phyloP scores from a whole-genome alignment of 2,888 invertebrate genomes.

The Aleiodes alternator region DNA sequence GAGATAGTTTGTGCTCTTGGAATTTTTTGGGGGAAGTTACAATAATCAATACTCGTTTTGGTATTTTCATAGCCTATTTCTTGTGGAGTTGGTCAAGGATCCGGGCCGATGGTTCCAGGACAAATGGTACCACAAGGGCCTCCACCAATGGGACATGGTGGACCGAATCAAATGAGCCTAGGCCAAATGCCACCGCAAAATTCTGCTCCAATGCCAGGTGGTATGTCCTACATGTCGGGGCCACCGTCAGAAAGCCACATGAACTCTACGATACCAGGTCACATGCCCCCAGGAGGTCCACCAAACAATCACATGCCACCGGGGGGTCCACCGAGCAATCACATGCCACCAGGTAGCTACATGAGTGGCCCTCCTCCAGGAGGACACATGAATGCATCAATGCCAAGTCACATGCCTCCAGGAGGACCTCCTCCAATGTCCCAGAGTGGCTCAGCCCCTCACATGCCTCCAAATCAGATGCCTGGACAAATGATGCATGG shows the following conservation, averaged over 20 bases:
- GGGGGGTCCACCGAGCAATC: conserved; percentile 68
- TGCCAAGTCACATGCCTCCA: conserved; percentile 49
- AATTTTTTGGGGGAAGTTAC: too few relatives aligned
- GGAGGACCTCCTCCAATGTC: background rate
- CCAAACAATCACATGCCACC: conserved; percentile 56
- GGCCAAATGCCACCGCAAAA: conserved; percentile 59
- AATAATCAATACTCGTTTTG: background rate
- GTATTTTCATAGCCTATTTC: background rate
- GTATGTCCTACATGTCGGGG: conserved; percentile 58
- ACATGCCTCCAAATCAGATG: conserved; percentile 33
- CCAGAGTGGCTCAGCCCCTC: background rate
- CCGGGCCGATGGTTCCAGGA: conserved; percentile 61
- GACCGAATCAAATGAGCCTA: conserved; percentile 64
- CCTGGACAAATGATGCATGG: conserved; percentile 62
- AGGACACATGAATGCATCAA: conserved; percentile 52
- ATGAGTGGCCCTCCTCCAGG: conserved; percentile 63
- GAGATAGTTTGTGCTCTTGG: conserved; percentile 73
- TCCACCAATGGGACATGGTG: conserved; percentile 63
- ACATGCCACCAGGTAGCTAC: conserved; percentile 61
- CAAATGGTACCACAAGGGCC: conserved; percentile 58
- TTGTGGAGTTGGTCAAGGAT: conserved; percentile 57
- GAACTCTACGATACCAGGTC: conserved; percentile 64
- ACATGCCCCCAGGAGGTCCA: conserved; percentile 62
- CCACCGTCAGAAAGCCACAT: conserved; percentile 60
- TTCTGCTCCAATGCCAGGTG: conserved; percentile 39